Percentiles rank a stretch among this genome's conserved stretches.
Conservation (phyloP, 2,888 invertebrate genomes). For the Boloria selene region DNA sequence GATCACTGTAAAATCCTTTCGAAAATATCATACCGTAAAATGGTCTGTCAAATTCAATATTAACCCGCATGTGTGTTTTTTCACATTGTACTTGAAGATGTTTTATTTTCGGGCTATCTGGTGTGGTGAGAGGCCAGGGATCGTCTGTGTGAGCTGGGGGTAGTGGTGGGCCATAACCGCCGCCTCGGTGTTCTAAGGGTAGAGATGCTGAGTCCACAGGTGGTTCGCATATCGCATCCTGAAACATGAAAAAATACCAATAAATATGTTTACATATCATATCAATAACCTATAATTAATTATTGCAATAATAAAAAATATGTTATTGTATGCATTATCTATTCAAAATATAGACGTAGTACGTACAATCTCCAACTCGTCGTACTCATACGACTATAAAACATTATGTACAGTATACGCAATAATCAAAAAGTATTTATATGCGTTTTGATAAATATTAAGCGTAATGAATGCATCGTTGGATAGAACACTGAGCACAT, state of each 20-base stretch:
- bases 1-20: conserved; percentile 95
- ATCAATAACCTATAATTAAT: background rate
- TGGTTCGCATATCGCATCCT: conserved; percentile 90
- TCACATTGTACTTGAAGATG: conserved; percentile 97
- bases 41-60: conserved; percentile 96
- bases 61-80: conserved; percentile 97
- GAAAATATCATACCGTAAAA: conserved; percentile 98
- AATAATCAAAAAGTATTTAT: conserved; percentile 7
- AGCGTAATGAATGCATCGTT: conserved; percentile 46
- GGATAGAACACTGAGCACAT: conserved; percentile 49
- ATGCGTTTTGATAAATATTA: conserved; percentile 21
- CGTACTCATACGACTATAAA: background rate
- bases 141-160: conserved; percentile 86
- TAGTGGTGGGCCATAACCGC: conserved; percentile 86
- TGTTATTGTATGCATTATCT: too few species aligned
- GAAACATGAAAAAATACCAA: conserved; percentile 54
- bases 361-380: too few species aligned
- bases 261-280: background rate
- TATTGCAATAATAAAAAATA: background rate
- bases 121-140: conserved; percentile 93
- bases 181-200: conserved; percentile 91
- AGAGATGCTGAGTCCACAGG: conserved; percentile 91
- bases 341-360: too few species aligned
- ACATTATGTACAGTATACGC: background rate
- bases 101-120: conserved; percentile 96